Conservation (phyloP, 2,797 vertebrate species). For the Macrochelys suwanniensis region DNA sequence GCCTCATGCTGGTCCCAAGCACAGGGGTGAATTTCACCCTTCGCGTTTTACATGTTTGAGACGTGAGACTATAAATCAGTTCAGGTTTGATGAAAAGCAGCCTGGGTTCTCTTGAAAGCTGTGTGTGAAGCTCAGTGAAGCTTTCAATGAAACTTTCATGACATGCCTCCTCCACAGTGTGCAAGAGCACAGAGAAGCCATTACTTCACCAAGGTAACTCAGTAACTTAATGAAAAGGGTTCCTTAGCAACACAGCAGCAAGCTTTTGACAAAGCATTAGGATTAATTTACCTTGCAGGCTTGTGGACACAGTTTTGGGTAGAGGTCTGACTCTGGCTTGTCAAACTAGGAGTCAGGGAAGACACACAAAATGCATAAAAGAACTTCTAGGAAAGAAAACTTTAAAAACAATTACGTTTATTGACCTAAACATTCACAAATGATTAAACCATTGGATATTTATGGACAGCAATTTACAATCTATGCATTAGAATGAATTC, state of each 20-base stretch:
- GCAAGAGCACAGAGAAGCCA: constrained; percentile 26
- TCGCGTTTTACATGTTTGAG: background rate
- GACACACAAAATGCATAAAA: background rate
- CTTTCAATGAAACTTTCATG: constrained; percentile 15
- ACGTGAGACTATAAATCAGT: background rate
- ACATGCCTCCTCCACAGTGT: background rate
- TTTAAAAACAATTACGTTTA: background rate
- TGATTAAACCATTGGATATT: background rate
- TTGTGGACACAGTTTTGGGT: fast-evolving
- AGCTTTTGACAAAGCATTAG: constrained; percentile 49
- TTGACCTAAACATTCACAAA: constrained; percentile 1
- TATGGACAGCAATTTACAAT: constrained; percentile 3
- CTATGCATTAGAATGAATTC: constrained; percentile 9
- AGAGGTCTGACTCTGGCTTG: background rate
- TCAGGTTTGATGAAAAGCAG: fast-evolving
- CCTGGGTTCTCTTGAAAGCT: fast-evolving
- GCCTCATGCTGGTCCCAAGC: background rate
- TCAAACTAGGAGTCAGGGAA: constrained; percentile 3
- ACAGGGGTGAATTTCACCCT: background rate
- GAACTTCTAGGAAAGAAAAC: background rate
- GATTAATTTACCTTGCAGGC: constrained; percentile 37
- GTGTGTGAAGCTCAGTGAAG: background rate
- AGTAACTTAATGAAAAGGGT: constrained; percentile 45
- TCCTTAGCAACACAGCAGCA: constrained; percentile 72
- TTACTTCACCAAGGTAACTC: constrained; percentile 41